Evolutionary conservation across 2,888 invertebrate species (phyloP).

Genomic region (Notocelia uddmanniana): DNA sequence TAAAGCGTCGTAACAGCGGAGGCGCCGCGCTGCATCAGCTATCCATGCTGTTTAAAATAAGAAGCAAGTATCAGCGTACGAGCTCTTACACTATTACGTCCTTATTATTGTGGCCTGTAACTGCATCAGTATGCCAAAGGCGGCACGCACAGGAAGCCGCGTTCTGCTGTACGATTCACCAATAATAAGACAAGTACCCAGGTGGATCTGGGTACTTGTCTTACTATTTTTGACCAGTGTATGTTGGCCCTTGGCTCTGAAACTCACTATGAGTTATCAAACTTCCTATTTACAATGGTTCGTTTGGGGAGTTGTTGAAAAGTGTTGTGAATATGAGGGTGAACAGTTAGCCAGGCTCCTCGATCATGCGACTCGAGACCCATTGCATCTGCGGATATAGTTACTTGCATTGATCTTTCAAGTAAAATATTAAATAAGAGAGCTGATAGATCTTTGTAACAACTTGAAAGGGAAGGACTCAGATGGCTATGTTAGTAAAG

Average conservation of each 20-base stretch:
- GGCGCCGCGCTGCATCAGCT: slow-evolving; percentile 22
- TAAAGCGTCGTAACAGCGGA: neutral
- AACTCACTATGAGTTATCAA: neutral
- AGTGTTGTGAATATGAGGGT: neutral
- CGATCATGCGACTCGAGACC: slow-evolving; percentile 1
- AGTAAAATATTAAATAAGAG: neutral
- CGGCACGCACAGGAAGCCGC: slow-evolving; percentile 48
- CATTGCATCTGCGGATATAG: slow-evolving; percentile 12
- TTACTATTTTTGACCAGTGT: neutral
- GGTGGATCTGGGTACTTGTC: neutral
- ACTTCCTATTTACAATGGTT: neutral
- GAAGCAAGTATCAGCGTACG: neutral
- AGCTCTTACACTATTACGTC: neutral
- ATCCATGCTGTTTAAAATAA: neutral
- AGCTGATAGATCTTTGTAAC: neutral
- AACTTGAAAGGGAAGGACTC: too few relatives aligned
- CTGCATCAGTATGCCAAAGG: slow-evolving; percentile 48
- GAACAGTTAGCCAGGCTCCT: slow-evolving; percentile 47
- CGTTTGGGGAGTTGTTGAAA: neutral
- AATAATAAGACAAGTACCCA: too few relatives aligned
- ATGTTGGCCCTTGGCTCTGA: neutral
- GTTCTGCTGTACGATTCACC: slow-evolving; percentile 7
- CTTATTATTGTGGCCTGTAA: neutral
- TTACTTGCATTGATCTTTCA: slow-evolving; percentile 11
- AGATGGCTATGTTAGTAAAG: too few relatives aligned